Percentiles rank a stretch among this genome's conserved stretches.
Evolutionary conservation across 2,888 invertebrate species (phyloP).

Genomic region (Brachyptera risi): DNA sequence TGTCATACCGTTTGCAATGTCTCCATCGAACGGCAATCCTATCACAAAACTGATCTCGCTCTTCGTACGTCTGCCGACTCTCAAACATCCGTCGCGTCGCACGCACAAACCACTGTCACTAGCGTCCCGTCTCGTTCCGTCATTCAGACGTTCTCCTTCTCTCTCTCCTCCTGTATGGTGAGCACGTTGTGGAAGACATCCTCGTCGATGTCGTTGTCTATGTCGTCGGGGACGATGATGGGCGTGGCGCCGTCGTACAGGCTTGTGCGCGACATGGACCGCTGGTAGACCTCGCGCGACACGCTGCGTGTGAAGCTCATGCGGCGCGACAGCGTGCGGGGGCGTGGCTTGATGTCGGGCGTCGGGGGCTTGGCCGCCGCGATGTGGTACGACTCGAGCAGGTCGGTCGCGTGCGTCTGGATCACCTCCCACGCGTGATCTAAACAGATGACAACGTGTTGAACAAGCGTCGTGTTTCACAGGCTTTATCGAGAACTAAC

Average conservation of each 20-base stretch:
- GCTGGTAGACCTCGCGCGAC: slow-evolving; percentile 49
- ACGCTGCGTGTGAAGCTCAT: slow-evolving; percentile 56
- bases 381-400: slow-evolving; percentile 45
- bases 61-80: no score
- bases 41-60: no score
- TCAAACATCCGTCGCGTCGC: no score
- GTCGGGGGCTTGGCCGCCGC: slow-evolving; percentile 36
- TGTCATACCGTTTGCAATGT: no score
- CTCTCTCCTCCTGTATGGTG: slow-evolving; percentile 24
- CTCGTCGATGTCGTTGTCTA: slow-evolving; percentile 32
- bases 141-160: slow-evolving; percentile 9
- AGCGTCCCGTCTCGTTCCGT: neutral
- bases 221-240: slow-evolving; percentile 34
- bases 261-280: slow-evolving; percentile 33
- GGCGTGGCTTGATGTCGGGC: slow-evolving; percentile 36
- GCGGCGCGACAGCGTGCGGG: slow-evolving; percentile 41
- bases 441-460: slow-evolving; percentile 33
- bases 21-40: no score
- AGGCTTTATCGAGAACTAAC: no score
- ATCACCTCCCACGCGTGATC: slow-evolving; percentile 62
- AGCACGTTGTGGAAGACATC: slow-evolving; percentile 28
- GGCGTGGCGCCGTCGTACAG: slow-evolving; percentile 35
- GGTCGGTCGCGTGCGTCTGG: slow-evolving; percentile 55
- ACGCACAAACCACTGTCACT: no score
- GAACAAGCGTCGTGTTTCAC: no score